These are phyloP conservation scores for Macquaria ambigua DNA, from an alignment of 2,113 vertebrate species.

Conservation along the genomic window DNA sequence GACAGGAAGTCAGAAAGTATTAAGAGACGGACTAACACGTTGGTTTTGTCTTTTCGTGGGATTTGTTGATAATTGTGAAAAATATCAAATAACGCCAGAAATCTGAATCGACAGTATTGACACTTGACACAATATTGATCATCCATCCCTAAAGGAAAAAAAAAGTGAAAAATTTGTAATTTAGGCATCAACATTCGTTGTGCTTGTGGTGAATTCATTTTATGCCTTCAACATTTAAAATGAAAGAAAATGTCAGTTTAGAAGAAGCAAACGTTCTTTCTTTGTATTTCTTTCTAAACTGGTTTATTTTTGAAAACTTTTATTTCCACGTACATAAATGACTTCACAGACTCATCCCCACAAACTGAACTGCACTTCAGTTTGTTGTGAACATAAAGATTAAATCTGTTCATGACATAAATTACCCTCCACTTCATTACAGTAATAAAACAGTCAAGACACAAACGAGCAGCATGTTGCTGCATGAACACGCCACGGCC, in stretches of 20 bases:
- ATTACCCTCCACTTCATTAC: constrained; percentile 34
- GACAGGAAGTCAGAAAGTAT: no score
- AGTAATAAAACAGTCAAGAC: constrained; percentile 35
- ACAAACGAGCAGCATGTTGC: constrained; percentile 14
- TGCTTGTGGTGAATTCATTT: background rate
- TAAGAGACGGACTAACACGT: no score
- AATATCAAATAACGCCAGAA: no score
- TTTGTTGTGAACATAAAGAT: constrained; percentile 8
- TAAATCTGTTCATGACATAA: constrained; percentile 31
- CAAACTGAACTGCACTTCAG: background rate
- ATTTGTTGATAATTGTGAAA: no score
- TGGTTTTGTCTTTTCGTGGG: no score
- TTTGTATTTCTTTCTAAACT: background rate
- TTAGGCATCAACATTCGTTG: no score
- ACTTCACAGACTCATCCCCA: background rate
- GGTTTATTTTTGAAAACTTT: background rate
- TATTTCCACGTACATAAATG: background rate
- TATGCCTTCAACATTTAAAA: background rate
- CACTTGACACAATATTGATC: no score
- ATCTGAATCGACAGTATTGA: no score
- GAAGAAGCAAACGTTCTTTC: background rate
- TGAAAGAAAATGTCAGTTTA: background rate
- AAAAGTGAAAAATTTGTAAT: no score
- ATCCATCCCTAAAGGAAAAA: no score
- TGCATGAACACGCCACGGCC: background rate